These are phyloP conservation scores for Zaprionus kolodkinae DNA, from an alignment of 1,140 invertebrate species.

Conservation along the genomic window DNA sequence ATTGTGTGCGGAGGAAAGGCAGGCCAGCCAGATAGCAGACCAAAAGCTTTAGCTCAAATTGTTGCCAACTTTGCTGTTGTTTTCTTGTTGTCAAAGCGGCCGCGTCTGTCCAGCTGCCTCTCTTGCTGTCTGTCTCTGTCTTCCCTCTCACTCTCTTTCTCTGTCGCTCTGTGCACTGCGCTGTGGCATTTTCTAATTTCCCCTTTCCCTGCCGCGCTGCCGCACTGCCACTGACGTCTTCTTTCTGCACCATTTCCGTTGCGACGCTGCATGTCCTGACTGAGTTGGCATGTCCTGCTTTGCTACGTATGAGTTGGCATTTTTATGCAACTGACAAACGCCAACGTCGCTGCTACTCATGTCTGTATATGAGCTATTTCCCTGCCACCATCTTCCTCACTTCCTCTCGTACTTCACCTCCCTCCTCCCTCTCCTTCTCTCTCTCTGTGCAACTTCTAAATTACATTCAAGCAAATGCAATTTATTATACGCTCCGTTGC, in stretches of 20 bases:
- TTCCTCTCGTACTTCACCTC: not conserved
- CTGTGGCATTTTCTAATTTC: conserved; percentile 78
- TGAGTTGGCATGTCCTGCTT: conserved; percentile 64
- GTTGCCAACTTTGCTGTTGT: conserved; percentile 37
- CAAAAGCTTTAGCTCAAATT: conserved; percentile 31
- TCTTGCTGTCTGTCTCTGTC: too few species aligned
- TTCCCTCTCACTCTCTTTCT: not conserved
- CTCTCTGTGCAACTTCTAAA: conserved; percentile 1
- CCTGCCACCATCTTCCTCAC: not conserved
- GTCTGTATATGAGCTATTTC: conserved; percentile 47
- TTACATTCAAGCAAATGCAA: conserved; percentile 55
- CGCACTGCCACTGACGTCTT: conserved; percentile 35
- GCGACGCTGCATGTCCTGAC: conserved; percentile 58
- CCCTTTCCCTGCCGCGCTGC: conserved; percentile 25
- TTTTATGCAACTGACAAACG: conserved; percentile 82
- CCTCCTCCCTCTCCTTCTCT: conserved; percentile 15
- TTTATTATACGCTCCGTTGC: conserved; percentile 76
- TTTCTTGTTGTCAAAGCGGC: conserved; percentile 25
- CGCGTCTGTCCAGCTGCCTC: conserved; percentile 8
- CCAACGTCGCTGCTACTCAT: conserved; percentile 59
- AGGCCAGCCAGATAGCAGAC: conserved; percentile 17
- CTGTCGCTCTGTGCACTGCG: conserved; percentile 14
- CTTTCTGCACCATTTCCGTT: conserved; percentile 78
- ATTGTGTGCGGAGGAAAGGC: conserved; percentile 3
- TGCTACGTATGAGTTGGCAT: conserved; percentile 74